phyloP scores from a whole-genome alignment of 2,888 invertebrate genomes.

The Aphodius sticticus region DNA sequence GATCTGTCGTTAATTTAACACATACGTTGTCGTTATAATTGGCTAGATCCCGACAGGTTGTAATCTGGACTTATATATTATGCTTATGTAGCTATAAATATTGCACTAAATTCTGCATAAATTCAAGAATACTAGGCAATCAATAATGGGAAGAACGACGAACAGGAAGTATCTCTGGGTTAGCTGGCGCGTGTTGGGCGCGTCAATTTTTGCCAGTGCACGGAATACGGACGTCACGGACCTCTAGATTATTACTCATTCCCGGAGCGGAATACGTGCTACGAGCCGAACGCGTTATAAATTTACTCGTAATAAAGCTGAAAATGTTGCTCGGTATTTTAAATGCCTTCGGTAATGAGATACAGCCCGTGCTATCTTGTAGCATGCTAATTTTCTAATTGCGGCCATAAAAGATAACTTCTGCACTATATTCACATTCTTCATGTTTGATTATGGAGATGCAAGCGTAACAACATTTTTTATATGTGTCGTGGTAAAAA shows the following conservation, averaged over 20 bases:
- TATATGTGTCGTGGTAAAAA: background rate
- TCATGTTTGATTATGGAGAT: background rate
- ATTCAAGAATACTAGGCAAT: background rate
- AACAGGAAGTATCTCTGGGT: background rate
- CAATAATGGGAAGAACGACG: background rate
- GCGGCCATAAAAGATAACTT: background rate
- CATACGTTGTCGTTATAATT: no score
- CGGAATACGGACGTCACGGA: background rate
- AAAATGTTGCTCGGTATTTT: background rate
- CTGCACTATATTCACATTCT: background rate
- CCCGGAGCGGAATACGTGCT: slow-evolving; percentile 4
- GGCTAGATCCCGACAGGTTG: no score
- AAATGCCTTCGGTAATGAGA: background rate
- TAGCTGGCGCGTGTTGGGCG: background rate
- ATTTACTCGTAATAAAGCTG: background rate
- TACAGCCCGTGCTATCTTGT: background rate
- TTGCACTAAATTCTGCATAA: background rate
- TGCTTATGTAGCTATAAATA: no score
- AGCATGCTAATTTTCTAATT: background rate
- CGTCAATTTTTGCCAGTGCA: background rate
- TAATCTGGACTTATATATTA: background rate
- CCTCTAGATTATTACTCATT: background rate
- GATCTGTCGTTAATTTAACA: no score
- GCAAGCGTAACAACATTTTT: background rate
- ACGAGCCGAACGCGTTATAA: background rate